Conservation (phyloP, 2,113 vertebrate species). For the Melanerpes aurifrons region DNA sequence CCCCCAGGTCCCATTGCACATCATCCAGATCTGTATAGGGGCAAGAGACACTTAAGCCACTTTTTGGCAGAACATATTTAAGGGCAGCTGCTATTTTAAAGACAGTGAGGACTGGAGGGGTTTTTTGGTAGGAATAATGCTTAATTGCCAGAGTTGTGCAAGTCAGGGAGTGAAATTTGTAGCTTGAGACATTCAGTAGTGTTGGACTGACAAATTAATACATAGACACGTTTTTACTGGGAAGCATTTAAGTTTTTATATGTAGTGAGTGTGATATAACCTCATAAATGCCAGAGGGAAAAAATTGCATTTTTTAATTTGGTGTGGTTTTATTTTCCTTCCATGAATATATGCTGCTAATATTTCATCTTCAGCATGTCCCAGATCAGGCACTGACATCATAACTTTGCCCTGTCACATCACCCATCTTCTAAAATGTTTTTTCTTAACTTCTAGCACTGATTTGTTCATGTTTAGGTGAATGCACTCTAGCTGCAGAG, state of each 20-base stretch:
- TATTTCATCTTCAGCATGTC: background rate
- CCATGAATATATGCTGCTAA: background rate
- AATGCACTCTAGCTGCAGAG: background rate
- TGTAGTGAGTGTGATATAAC: background rate
- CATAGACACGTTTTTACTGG: background rate
- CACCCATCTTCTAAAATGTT: background rate
- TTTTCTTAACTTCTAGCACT: background rate
- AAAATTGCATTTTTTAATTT: background rate
- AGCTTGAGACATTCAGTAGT: background rate
- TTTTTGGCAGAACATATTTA: background rate
- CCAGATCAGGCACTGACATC: background rate
- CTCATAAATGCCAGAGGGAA: background rate
- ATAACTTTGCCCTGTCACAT: background rate
- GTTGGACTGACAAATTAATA: background rate
- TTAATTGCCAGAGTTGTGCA: background rate
- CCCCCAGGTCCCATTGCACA: background rate
- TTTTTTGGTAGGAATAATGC: background rate
- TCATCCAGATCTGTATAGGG: background rate
- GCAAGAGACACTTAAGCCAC: accelerated
- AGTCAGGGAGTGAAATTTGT: background rate
- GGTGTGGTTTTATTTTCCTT: background rate
- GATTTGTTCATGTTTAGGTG: background rate
- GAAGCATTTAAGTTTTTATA: background rate
- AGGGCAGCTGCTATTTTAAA: background rate
- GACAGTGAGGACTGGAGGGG: background rate